Percentiles rank a stretch among this genome's conserved stretches.
These are phyloP conservation scores for Brienomyrus longianalis DNA, from an alignment of 2,113 vertebrate genomes.

Conservation along the genomic window DNA sequence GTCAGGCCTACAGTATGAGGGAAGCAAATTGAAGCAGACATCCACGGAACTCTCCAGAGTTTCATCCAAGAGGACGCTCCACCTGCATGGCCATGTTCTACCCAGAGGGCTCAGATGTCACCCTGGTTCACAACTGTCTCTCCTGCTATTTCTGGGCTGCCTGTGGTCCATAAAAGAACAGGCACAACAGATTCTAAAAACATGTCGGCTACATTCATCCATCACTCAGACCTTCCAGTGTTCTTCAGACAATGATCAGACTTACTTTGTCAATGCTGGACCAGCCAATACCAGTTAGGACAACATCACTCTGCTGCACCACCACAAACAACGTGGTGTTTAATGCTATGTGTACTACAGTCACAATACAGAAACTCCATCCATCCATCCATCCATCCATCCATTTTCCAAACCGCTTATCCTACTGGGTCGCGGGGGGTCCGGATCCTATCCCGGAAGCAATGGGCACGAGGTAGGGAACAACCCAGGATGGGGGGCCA, in stretches of 20 bases:
- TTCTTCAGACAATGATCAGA: neutral
- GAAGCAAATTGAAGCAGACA: neutral
- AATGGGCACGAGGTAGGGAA: too few species aligned
- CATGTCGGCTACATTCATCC: neutral
- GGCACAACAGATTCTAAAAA: neutral
- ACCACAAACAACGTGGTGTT: neutral
- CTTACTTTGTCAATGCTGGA: neutral
- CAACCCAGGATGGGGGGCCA: too few species aligned
- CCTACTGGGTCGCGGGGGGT: too few species aligned
- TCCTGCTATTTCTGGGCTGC: neutral
- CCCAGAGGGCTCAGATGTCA: neutral
- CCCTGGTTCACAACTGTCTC: neutral
- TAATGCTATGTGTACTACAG: neutral
- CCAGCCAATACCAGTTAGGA: neutral
- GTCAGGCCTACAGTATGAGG: neutral
- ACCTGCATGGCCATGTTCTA: neutral
- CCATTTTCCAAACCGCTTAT: too few species aligned
- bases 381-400: too few species aligned
- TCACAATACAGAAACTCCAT: neutral
- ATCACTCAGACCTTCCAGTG: too few species aligned
- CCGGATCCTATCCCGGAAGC: too few species aligned
- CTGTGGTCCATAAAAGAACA: neutral
- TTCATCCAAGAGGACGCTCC: neutral
- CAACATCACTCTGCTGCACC: neutral
- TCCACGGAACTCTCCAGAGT: neutral